Evolutionary conservation across 2,113 vertebrate genomes (phyloP).

Genomic region (Talpa occidentalis): DNA sequence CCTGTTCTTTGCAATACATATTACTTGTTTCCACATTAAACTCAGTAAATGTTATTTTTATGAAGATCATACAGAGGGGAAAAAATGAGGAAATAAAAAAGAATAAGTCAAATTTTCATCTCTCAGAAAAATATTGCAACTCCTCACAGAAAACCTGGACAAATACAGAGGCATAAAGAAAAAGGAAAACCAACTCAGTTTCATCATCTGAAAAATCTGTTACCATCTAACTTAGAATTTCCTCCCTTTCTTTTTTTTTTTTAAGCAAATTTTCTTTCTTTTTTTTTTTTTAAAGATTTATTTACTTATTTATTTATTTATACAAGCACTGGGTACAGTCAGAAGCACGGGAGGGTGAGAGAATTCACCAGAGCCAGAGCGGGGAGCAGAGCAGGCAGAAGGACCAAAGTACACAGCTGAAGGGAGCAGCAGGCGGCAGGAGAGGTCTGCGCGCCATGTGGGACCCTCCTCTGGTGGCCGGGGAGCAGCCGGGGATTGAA

Average conservation of each 20-base stretch:
- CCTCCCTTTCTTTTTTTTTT: background rate
- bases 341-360: no score
- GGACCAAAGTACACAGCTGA: no score
- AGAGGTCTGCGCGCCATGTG: no score
- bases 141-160: background rate
- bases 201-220: background rate
- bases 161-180: background rate
- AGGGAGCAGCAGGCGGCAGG: no score
- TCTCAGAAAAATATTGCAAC: conserved; percentile 16
- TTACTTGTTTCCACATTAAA: background rate
- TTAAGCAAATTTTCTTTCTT: background rate
- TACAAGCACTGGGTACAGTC: no score
- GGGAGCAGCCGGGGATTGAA: no score
- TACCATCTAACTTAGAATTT: conserved; percentile 23
- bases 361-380: no score
- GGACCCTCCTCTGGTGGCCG: no score
- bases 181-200: background rate
- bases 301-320: no score
- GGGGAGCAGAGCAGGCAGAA: no score
- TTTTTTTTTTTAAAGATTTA: no score
- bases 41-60: conserved; percentile 21
- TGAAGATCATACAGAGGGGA: background rate
- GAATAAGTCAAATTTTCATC: background rate
- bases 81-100: background rate
- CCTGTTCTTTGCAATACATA: background rate